phyloP scores from a whole-genome alignment of 2,113 vertebrate genomes.

The Uropsilus gracilis region DNA sequence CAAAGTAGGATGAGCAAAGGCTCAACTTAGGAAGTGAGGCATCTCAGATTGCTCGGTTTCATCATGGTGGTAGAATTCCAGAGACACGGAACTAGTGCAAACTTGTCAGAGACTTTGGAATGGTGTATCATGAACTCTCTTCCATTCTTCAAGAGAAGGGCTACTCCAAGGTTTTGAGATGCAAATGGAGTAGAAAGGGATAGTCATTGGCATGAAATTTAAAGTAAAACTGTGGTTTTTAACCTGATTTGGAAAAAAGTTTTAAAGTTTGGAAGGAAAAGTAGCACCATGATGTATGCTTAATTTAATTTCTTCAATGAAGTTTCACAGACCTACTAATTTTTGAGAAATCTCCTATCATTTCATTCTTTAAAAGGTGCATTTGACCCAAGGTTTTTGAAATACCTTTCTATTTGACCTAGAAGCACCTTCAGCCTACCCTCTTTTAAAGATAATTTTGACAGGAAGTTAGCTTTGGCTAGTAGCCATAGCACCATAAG shows the following conservation, averaged over 20 bases:
- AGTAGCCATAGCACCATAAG: conserved; percentile 69
- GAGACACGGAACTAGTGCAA: neutral
- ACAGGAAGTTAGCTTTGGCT: conserved; percentile 78
- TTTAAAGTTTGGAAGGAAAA: conserved; percentile 57
- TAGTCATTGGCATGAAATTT: neutral
- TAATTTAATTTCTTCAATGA: conserved; percentile 68
- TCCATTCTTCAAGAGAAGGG: neutral
- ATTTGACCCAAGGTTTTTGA: conserved; percentile 69
- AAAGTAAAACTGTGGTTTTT: conserved; percentile 57
- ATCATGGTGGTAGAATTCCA: neutral
- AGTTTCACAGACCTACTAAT: conserved; percentile 71
- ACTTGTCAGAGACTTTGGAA: conserved; percentile 18
- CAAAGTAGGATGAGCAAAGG: neutral
- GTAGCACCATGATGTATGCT: conserved; percentile 19
- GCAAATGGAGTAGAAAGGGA: neutral
- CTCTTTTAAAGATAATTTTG: conserved; percentile 79
- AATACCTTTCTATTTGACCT: conserved; percentile 76
- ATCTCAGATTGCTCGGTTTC: neutral
- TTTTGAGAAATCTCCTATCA: conserved; percentile 72
- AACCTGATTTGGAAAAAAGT: conserved; percentile 19
- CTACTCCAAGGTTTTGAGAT: neutral
- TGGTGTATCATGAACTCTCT: neutral
- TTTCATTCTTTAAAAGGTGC: conserved; percentile 75
- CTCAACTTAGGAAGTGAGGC: neutral
- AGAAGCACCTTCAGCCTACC: conserved; percentile 65